phyloP scores from a whole-genome alignment of 2,797 vertebrate genomes.

The Euthynnus affinis region DNA sequence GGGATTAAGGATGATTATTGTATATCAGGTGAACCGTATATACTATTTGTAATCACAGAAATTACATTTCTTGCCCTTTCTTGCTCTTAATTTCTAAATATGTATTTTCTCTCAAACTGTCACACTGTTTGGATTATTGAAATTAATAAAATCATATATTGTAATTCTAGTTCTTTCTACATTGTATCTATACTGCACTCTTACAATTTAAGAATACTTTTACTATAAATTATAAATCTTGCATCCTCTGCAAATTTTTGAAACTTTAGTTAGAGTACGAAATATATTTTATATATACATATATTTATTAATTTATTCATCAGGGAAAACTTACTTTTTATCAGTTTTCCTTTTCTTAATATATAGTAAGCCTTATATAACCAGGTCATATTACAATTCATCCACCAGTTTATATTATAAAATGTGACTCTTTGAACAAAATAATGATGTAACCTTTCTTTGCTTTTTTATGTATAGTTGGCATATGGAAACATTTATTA shows the following conservation, averaged over 20 bases:
- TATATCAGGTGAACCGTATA: constrained; percentile 9
- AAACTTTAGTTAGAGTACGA: background rate
- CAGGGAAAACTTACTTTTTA: background rate
- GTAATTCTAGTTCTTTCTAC: background rate
- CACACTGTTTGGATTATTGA: background rate
- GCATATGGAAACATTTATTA: background rate
- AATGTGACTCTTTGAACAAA: background rate
- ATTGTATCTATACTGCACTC: background rate
- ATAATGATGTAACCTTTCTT: constrained; percentile 11
- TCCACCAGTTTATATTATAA: background rate
- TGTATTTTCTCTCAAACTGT: background rate
- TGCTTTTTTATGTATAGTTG: background rate
- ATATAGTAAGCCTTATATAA: background rate
- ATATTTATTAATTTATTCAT: background rate
- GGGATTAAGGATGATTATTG: constrained; percentile 42
- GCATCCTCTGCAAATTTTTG: background rate
- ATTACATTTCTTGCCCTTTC: background rate
- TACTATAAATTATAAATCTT: background rate
- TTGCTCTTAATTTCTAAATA: background rate
- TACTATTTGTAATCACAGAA: constrained; percentile 12
- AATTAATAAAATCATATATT: background rate
- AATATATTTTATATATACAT: too few species aligned
- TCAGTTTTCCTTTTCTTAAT: background rate
- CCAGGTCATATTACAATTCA: background rate
- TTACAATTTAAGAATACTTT: background rate